Conservation (phyloP, 2,888 invertebrate species). For the Caenorhabditis uteleia region DNA sequence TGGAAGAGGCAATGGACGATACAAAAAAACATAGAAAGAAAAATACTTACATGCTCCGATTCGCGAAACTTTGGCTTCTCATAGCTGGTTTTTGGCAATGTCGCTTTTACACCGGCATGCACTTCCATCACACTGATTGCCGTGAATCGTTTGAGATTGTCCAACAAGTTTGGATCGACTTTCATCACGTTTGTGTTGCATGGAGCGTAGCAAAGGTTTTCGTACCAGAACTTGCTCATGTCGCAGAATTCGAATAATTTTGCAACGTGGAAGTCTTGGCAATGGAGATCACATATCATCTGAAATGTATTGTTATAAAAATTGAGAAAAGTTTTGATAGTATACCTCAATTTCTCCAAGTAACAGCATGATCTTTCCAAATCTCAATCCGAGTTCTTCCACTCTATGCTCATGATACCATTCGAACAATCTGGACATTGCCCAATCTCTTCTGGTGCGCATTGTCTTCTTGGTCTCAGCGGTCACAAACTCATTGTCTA, state of each 20-base stretch:
- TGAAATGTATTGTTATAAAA: no score
- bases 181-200: conserved; percentile 40
- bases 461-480: conserved; percentile 43
- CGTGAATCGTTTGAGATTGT: conserved; percentile 38
- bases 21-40: not conserved
- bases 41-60: no score
- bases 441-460: conserved; percentile 56
- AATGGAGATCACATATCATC: conserved; percentile 57
- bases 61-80: no score
- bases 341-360: conserved; percentile 63
- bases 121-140: conserved; percentile 36
- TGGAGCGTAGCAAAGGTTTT: conserved; percentile 38
- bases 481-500: conserved; percentile 56
- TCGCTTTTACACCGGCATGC: conserved; percentile 4
- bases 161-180: conserved; percentile 37
- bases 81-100: no score
- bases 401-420: conserved; percentile 35
- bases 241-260: conserved; percentile 67
- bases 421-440: conserved; percentile 53
- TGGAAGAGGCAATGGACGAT: no score
- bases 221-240: conserved; percentile 61
- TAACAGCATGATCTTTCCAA: conserved; percentile 59
- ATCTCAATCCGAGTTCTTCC: conserved; percentile 53
- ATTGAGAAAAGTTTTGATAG: not conserved
- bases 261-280: conserved; percentile 65